Conservation (phyloP, 2,888 invertebrate genomes). For the Nemotelus nigrinus region DNA sequence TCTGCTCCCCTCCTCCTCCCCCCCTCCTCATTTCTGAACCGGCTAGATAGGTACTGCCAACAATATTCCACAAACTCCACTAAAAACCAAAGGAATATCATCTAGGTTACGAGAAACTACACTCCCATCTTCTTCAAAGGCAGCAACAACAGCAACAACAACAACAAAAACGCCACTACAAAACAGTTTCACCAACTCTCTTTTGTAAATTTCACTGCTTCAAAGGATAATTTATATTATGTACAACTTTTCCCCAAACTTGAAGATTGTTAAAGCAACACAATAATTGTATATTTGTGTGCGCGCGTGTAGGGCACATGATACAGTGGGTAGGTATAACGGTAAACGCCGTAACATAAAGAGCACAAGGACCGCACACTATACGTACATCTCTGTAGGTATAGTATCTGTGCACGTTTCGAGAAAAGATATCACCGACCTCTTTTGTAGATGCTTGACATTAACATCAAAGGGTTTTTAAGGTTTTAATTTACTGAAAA, state of each 20-base stretch:
- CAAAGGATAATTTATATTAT: constrained; percentile 37
- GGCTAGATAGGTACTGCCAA: too few relatives aligned
- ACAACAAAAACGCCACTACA: too few relatives aligned
- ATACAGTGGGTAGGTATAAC: too few relatives aligned
- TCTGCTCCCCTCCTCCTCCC: neutral
- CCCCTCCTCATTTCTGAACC: too few relatives aligned
- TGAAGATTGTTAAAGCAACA: constrained; percentile 11
- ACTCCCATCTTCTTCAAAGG: too few relatives aligned
- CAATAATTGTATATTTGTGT: constrained; percentile 14
- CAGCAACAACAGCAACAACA: too few relatives aligned
- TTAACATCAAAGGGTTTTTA: constrained; percentile 32
- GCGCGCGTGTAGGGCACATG: too few relatives aligned
- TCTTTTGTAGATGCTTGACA: constrained; percentile 20
- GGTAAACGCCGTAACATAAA: too few relatives aligned
- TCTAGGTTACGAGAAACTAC: too few relatives aligned
- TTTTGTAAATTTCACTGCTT: constrained; percentile 19
- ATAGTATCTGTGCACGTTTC: neutral
- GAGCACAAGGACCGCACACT: too few relatives aligned
- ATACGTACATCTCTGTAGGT: neutral
- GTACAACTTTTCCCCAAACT: constrained; percentile 19
- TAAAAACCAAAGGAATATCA: too few relatives aligned
- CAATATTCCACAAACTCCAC: too few relatives aligned
- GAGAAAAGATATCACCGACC: constrained; percentile 9
- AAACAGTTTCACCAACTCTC: constrained; percentile 19
- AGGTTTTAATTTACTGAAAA: constrained; percentile 37